Evolutionary conservation across 2,113 vertebrate genomes (phyloP).

Genomic region (Argyrosomus japonicus): DNA sequence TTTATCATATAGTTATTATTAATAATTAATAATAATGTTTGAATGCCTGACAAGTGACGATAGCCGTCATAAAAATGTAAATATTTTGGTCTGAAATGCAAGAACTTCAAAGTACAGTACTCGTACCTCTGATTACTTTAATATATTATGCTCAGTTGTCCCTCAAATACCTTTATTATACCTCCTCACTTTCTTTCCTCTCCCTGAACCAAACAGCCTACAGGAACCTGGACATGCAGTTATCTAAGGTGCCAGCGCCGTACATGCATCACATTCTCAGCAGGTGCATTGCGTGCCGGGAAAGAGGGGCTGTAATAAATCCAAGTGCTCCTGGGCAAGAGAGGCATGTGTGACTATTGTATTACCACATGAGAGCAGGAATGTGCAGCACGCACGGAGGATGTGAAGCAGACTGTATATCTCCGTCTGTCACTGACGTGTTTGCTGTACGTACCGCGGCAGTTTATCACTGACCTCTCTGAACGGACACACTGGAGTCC

Average conservation of each 20-base stretch:
- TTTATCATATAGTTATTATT: too few species aligned
- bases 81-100: background rate
- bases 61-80: too few species aligned
- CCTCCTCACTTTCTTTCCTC: background rate
- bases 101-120: too few species aligned
- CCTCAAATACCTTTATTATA: too few species aligned
- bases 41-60: too few species aligned
- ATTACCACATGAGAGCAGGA: conserved; percentile 55
- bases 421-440: conserved; percentile 2
- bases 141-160: too few species aligned
- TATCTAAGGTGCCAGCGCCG: background rate
- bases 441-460: conserved; percentile 5
- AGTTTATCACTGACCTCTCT: conserved; percentile 28
- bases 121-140: too few species aligned
- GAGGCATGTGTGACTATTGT: conserved; percentile 52
- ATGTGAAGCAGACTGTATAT: conserved; percentile 42
- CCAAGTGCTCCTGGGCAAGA: background rate
- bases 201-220: background rate
- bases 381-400: conserved; percentile 42
- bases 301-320: conserved; percentile 14
- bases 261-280: conserved; percentile 15
- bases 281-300: conserved; percentile 47
- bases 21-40: too few species aligned
- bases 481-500: conserved; percentile 16
- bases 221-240: background rate